Evolutionary conservation across 2,888 invertebrate species (phyloP), one percentile per base, ranked within the genome.

Genomic region (Protodeltote pygarga): DNA sequence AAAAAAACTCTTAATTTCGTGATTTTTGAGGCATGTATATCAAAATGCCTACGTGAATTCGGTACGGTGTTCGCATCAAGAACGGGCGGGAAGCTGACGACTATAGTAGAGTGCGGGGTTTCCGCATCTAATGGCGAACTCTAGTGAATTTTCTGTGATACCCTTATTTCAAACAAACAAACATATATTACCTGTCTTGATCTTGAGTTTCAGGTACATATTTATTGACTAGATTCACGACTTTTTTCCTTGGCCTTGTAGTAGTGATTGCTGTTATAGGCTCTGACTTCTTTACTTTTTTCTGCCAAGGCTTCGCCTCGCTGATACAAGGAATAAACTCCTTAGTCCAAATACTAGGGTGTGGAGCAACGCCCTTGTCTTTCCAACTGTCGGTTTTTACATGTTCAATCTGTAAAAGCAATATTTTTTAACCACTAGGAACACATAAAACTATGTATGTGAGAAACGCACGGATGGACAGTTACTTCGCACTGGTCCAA

Each of bases 281-380:
- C 20, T 83, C 81, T 1, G 54, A 25, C 29, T 79, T 84, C 25
- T 71, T 79, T 0, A 69, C 64, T 47, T 85, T 85, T 65, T 80
- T 89, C 53, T 57, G 62, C 91, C 91, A 92, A 0, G 90, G 90
- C 1, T 52, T 52, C 0, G 54, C 4, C 0, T 86, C 78, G 0
- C 57, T 21, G 0, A 88, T 34, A 48, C 87, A 59, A 1, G 68
- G 40, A 3, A 25, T 57, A 52, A 82, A 93, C 3, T 77, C 77
- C 8, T 64, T 54, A 2, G 73, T 78, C 93, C 93, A 93, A 19
- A 93, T 93, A 57, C 91, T 92, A 0, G 89, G 88, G 40, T 93
- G 90, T 0, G 76, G 58, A 0, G 90, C 80, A 5, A 83, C 52
- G 0, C 73, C 76, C 46, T 73, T 79, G 1, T 87, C 84, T 52